Evolutionary conservation across 1,140 invertebrate species (phyloP), one percentile per base, ranked within the genome.

Genomic region (Pseudobourletiella spinata): DNA sequence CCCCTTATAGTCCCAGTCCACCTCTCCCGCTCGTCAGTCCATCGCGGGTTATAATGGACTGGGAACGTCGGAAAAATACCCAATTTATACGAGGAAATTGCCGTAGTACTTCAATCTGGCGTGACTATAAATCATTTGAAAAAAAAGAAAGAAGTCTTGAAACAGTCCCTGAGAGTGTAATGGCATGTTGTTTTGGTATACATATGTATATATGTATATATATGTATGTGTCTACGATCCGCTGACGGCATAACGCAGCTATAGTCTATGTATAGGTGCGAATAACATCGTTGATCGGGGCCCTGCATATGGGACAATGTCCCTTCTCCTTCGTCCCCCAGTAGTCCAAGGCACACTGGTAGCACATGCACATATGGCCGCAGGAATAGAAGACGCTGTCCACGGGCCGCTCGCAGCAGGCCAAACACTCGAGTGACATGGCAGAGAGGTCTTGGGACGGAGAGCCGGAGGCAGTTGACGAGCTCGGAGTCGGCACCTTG

Each of bases 351-450:
- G 93, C 93, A 77, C 94, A 97, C 16, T 90, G 81, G 72, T 91
- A 97, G 74, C 95, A 98, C 92, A 97, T 95, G 73, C 95, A 98
- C 89, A 98, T 95, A 78, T 98, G 94, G 30, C 95, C 94, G 75
- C 95, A 98, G 78, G 88, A 92, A 73, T 98, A 97, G 18, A 98
- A 78, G 22, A 95, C 94, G 69, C 88, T 87, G 76, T 98, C 90
- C 50, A 95, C 91, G 54, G 83, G 82, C 68, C 90, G 84, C 74
- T 97, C 94, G 72, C 91, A 95, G 76, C 95, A 98, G 48, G 97
- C 91, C 0, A 88, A 90, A 76, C 94, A 98, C 72, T 96, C 93
- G 0, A 65, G 32, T 11, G 55, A 4, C 29, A 35, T 54, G 43
- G 35, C 61, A 29, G 26, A 6, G 25, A 15, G 14, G 14, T 8